Evolutionary conservation across 2,113 vertebrate genomes (phyloP), one percentile per base, ranked within the genome.

Genomic region (Lampris incognitus): DNA sequence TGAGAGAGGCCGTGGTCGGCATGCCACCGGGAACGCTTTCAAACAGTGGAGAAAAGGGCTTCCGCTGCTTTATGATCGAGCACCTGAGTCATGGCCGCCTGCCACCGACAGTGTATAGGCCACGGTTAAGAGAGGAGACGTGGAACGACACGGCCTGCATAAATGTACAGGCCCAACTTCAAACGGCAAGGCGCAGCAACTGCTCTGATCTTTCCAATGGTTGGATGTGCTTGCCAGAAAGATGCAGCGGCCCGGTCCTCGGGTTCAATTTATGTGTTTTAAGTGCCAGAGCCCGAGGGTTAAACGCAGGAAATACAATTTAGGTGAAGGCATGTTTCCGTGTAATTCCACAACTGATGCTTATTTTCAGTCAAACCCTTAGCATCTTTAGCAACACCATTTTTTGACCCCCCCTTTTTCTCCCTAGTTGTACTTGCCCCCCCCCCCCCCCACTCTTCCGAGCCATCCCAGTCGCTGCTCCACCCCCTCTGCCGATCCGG

Each of bases 1-100:
- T 61, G 46, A 81, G 87, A 81, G 24, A 24, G 24, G 79, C 78
- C 65, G 71, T 9, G 76, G 84, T 57, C 37, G 69, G 59, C 60
- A 73, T 84, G 79, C 76, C 84, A 75, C 72, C 39, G 56, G 68
- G 76, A 70, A 69, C 58, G 67, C 54, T 84, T 84, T 91, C 78
- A 85, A 89, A 88, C 83, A 93, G 83, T 67, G 58, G 82, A 85
- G 80, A 81, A 76, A 78, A 82, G 55, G 60, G 83, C 78, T 88
- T 91, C 81, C 67, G 65, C 68, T 79, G 78, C 81, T 86, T 85
- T 85, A 84, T 84, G 83, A 85, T 76, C 78, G 76, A 86, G 78
- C 78, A 79, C 82, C 78, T 74, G 80, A 77, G 70, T 57, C 2
- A 9, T 76, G 79, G 85, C 76, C 0, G 68, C 40, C 48, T 72